A percentile compares a stretch with the other conserved stretches of the same genome.
Conservation (phyloP, 2,888 invertebrate species). For the Junonia oenone region DNA sequence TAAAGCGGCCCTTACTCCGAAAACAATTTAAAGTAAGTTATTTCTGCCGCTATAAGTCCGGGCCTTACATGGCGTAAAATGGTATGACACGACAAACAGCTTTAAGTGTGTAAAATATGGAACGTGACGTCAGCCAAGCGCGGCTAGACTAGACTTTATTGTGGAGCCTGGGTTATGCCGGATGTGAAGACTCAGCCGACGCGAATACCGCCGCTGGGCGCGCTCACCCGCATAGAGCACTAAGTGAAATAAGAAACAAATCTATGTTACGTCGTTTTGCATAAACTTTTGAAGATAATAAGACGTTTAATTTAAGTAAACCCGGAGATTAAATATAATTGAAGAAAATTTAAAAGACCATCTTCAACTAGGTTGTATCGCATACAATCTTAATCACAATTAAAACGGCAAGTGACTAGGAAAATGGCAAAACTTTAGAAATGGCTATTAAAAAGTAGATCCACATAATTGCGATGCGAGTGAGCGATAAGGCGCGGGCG, state of each 20-base stretch:
- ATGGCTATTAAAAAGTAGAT: conserved; percentile 12
- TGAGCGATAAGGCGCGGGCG: conserved; percentile 33
- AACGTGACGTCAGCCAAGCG: conserved; percentile 68
- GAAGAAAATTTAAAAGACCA: background rate
- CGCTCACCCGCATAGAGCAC: conserved; percentile 6
- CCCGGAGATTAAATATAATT: background rate
- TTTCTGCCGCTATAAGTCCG: conserved; percentile 68
- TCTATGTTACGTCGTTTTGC: background rate
- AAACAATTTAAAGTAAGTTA: conserved; percentile 75
- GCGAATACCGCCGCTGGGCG: conserved; percentile 18
- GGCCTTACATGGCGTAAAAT: conserved; percentile 76
- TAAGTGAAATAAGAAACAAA: conserved; percentile 5
- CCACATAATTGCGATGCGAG: conserved; percentile 32
- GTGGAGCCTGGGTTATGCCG: conserved; percentile 56
- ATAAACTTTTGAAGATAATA: no score
- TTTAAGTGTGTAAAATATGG: conserved; percentile 78
- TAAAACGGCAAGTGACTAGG: background rate
- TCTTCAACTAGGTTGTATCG: background rate
- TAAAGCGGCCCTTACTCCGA: conserved; percentile 57
- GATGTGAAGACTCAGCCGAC: conserved; percentile 45
- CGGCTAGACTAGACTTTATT: conserved; percentile 59
- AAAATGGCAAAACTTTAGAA: conserved; percentile 1
- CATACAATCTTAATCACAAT: background rate
- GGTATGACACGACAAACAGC: conserved; percentile 79
- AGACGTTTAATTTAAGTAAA: background rate